phyloP scores from a whole-genome alignment of 1,140 invertebrate species.

The Psilanteris sp. region DNA sequence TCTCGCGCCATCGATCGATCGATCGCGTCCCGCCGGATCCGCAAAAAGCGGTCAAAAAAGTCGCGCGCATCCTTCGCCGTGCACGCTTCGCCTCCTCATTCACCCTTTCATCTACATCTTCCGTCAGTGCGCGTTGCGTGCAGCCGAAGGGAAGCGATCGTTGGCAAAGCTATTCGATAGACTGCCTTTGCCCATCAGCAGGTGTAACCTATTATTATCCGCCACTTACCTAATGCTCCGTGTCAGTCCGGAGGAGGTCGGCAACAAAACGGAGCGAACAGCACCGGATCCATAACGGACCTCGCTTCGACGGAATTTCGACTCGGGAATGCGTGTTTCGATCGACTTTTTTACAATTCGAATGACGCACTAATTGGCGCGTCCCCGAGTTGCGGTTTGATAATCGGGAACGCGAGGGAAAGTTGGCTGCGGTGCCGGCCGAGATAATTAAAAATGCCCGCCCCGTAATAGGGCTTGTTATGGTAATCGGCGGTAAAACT shows the following conservation, averaged over 20 bases:
- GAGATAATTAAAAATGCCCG: no score
- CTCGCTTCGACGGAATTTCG: constrained; percentile 70
- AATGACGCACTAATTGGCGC: no score
- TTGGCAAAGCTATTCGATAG: constrained; percentile 69
- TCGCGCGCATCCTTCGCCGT: constrained; percentile 44
- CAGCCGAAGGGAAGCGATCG: constrained; percentile 66
- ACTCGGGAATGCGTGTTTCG: constrained; percentile 29
- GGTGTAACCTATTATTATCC: constrained; percentile 81
- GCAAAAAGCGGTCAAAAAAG: no score
- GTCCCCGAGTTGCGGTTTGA: no score
- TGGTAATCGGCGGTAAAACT: constrained; percentile 32
- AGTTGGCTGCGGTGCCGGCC: no score
- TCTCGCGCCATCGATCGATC: constrained; percentile 18
- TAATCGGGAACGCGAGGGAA: no score
- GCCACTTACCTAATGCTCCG: constrained; percentile 79
- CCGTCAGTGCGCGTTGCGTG: constrained; percentile 61
- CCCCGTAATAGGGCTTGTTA: neutral
- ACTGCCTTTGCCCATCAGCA: constrained; percentile 75
- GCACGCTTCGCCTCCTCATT: constrained; percentile 46
- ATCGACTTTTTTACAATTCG: no score
- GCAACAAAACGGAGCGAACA: constrained; percentile 45
- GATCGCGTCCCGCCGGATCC: no score
- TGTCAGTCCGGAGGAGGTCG: constrained; percentile 73
- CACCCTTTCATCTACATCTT: constrained; percentile 61
- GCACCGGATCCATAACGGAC: constrained; percentile 66